Percentiles rank a stretch among this genome's conserved stretches.
phyloP scores from a whole-genome alignment of 2,888 invertebrate species.

The Polia nebulosa region DNA sequence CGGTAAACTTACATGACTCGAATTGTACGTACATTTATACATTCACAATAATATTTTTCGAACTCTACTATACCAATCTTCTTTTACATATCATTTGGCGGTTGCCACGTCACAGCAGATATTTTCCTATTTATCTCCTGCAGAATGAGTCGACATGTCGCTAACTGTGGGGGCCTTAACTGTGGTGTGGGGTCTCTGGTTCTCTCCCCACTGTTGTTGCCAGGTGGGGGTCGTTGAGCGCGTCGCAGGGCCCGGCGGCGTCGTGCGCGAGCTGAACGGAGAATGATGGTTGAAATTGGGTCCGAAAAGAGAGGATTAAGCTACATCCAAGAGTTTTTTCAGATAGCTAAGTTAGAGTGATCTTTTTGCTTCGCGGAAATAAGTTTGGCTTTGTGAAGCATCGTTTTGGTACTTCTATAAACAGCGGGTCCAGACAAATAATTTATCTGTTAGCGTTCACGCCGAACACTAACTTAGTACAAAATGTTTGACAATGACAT shows the following conservation, averaged over 20 bases:
- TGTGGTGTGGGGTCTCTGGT: slow-evolving; percentile 86
- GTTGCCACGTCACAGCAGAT: slow-evolving; percentile 94
- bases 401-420: no score
- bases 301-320: no score
- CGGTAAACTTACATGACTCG: background rate
- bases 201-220: slow-evolving; percentile 67
- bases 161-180: slow-evolving; percentile 92
- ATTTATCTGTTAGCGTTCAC: no score
- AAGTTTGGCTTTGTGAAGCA: no score
- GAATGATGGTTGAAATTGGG: background rate
- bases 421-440: no score
- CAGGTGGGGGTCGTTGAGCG: slow-evolving; percentile 75
- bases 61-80: no score
- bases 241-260: slow-evolving; percentile 81
- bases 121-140: slow-evolving; percentile 96
- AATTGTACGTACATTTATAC: background rate
- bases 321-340: slow-evolving; percentile 11
- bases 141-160: slow-evolving; percentile 94
- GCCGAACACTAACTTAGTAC: no score
- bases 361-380: slow-evolving; percentile 2
- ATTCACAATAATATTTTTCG: background rate
- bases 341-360: slow-evolving; percentile 13
- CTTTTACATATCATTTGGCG: slow-evolving; percentile 72
- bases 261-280: slow-evolving; percentile 76
- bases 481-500: no score